Percentiles rank a stretch among this genome's conserved stretches.
phyloP scores from a whole-genome alignment of 2,888 invertebrate species.

The Dynastes hyllus region DNA sequence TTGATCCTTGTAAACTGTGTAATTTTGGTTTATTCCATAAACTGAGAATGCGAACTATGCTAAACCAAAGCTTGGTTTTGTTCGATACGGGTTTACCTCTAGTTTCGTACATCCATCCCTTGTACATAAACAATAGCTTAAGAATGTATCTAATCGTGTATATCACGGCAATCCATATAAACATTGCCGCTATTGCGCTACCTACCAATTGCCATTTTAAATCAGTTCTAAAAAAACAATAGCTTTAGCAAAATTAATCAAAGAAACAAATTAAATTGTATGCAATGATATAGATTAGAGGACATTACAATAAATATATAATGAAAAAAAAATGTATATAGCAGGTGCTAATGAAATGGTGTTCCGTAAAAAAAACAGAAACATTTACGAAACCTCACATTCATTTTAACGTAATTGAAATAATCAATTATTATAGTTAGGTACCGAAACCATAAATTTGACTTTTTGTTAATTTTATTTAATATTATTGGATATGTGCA shows the following conservation, averaged over 20 bases:
- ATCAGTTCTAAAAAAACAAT: slow-evolving; percentile 74
- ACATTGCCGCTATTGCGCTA: slow-evolving; percentile 83
- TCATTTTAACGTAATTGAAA: no score
- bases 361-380: no score
- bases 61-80: slow-evolving; percentile 87
- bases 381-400: no score
- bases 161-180: slow-evolving; percentile 90
- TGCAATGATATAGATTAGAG: not conserved
- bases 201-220: slow-evolving; percentile 83
- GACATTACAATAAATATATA: no score
- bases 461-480: no score
- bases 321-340: no score
- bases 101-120: slow-evolving; percentile 99
- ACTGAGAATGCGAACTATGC: slow-evolving; percentile 87
- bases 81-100: slow-evolving; percentile 85
- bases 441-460: no score
- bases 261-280: slow-evolving; percentile 13
- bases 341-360: no score
- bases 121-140: slow-evolving; percentile 93
- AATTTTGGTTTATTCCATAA: slow-evolving; percentile 93
- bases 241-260: not conserved
- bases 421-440: no score
- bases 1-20: slow-evolving; percentile 97
- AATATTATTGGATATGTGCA: no score
- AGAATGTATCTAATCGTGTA: slow-evolving; percentile 90